Evolutionary conservation across 2,113 vertebrate species (phyloP), one percentile per base, ranked within the genome.

Genomic region (Lagopus leucura): DNA sequence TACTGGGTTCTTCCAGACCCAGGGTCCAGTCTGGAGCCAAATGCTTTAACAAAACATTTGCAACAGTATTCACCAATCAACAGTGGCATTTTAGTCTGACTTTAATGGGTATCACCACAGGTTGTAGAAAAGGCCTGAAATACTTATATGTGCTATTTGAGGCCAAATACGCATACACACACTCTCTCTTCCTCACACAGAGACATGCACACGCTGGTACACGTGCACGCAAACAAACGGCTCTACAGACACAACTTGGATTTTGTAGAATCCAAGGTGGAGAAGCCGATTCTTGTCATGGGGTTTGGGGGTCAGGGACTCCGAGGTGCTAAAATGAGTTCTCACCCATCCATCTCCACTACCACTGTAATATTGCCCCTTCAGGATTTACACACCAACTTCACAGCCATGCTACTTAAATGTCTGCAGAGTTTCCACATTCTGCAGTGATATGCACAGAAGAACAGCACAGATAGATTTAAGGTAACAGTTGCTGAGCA

Each of bases 211-310:
- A 71, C 74, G 11, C 75, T 18, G 32, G 30, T 9, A 91, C 42
- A 86, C 48, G 3, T 60, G 80, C 84, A 93, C 55, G 1, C 82
- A 82, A 76, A 90, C 88, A 89, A 91, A 92, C 4, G 65, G 83
- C 76, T 93, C 92, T 95, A 95, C 0, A 78, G 89, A 82, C 74
- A 92, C 55, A 82, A 55, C 95, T 97, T 97, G 97, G 96, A 97
- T 97, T 95, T 66, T 88, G 63, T 61, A 95, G 83, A 93, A 97
- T 96, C 94, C 95, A 96, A 97, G 95, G 94, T 58, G 78, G 57
- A 79, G 76, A 92, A 92, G 94, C 94, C 48, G 72, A 74, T 57
- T 86, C 32, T 81, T 57, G 80, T 71, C 79, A 77, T 54, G 72
- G 40, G 32, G 15, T 42, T 54, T 88, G 80, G 90, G 66, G 82